Evolutionary conservation across 1,140 invertebrate species (phyloP).

Genomic region (Acromyrmex heyeri): DNA sequence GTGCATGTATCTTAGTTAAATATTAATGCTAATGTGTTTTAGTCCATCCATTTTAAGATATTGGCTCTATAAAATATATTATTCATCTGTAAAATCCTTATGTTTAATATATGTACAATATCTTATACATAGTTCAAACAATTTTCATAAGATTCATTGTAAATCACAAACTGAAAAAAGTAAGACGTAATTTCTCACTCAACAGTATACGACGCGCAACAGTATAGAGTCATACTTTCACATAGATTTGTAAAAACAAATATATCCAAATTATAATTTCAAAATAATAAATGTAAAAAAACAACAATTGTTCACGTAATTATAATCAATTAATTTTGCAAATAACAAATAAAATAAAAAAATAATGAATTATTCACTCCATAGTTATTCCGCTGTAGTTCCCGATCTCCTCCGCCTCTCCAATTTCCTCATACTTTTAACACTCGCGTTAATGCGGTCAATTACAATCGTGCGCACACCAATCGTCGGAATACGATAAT

Average conservation of each 20-base stretch:
- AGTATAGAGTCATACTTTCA: neutral
- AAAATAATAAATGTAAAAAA: constrained; percentile 16
- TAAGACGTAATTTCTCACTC: neutral
- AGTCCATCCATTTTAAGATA: neutral
- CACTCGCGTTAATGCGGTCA: constrained; percentile 3
- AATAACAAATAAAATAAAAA: constrained; percentile 1
- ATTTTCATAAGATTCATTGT: neutral
- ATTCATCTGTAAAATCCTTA: neutral
- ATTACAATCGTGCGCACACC: neutral
- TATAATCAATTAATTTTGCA: neutral
- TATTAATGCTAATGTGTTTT: neutral
- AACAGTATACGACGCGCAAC: neutral
- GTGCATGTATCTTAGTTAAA: neutral
- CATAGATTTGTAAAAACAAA: neutral
- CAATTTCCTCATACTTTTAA: neutral
- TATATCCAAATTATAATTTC: neutral
- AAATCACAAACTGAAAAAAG: neutral
- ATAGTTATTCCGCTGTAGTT: neutral
- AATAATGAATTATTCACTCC: neutral
- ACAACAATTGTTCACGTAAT: neutral
- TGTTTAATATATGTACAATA: neutral
- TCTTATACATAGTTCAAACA: neutral
- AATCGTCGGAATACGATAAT: neutral
- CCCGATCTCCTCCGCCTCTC: neutral
- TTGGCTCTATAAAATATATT: neutral